Evolutionary conservation across 1,140 invertebrate genomes (phyloP).

Genomic region (Tenebrio molitor): DNA sequence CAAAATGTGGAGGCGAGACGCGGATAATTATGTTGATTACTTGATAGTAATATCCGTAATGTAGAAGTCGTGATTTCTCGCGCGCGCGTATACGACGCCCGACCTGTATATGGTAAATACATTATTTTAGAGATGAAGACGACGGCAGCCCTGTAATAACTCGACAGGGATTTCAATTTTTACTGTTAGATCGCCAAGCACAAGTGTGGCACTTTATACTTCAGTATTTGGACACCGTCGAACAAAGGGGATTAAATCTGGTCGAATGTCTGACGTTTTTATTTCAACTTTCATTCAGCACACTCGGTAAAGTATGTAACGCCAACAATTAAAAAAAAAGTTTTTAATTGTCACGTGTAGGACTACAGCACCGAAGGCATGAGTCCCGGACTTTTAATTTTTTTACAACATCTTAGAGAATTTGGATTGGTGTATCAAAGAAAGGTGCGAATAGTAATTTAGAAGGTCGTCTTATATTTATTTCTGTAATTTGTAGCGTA

Average conservation of each 20-base stretch:
- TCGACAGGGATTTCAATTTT: conserved; percentile 94
- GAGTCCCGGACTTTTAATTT: conserved; percentile 87
- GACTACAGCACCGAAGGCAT: conserved; percentile 97
- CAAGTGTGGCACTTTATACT: conserved; percentile 98
- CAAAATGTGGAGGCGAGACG: no score
- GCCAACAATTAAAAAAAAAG: conserved; percentile 19
- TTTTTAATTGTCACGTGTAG: conserved; percentile 68
- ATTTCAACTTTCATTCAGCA: conserved; percentile 97
- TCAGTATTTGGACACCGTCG: conserved; percentile 94
- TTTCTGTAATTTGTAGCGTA: conserved; percentile 72
- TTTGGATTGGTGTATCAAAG: conserved; percentile 98
- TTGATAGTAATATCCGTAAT: no score
- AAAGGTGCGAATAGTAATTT: conserved; percentile 73
- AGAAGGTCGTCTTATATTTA: background rate
- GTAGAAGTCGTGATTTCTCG: no score
- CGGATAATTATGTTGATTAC: no score
- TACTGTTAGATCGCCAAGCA: conserved; percentile 90
- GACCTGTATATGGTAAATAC: background rate
- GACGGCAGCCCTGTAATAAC: conserved; percentile 91
- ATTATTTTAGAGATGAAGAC: conserved; percentile 76
- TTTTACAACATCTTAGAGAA: conserved; percentile 96
- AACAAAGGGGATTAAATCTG: conserved; percentile 85
- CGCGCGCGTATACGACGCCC: no score
- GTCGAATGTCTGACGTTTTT: conserved; percentile 94
- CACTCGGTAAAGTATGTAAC: conserved; percentile 85